Base-by-base conservation (phyloP, 2,888 invertebrate genomes). In the Drymonia ruficornis region DNA sequence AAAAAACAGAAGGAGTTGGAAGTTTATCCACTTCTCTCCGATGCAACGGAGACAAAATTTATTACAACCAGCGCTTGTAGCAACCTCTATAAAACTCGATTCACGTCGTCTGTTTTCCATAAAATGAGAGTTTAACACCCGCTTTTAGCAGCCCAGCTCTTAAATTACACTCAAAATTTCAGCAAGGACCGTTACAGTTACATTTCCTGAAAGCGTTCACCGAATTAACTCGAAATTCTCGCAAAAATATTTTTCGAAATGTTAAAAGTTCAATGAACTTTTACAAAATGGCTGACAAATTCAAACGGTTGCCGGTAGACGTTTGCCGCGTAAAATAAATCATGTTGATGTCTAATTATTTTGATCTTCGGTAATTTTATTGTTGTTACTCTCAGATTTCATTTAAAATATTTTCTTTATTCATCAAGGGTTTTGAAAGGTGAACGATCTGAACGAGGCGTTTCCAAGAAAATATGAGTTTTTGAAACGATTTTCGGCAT, bases 81-180 rank as follows among this genome's bases (percentile, higher is more conserved):
- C 31, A 9, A 31, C 31, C 2, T 3, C 9, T n/a, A n/a, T n/a
- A 8, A 9, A 31, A 31, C 9, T 12, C 12, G 9, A 2, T 11
- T 6, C 12, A 31, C 9, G 9, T 13, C n/a, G n/a, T n/a, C 36
- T 36, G 36, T 1, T n/a, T 36, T 4, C 36, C 3, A 36, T 36
- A 36, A 36, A 36, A 36, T 9, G 4, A n/a, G n/a, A n/a, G n/a
- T n/a, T 36, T 36, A 36, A 12, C n/a, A n/a, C n/a, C 36, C 3
- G n/a, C 31, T 12, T 13, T 36, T 36, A 36, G n/a, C n/a, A 11
- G 4, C 36, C 13, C n/a, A n/a, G n/a, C 36, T 36, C 13, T 36
- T 36, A 36, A 36, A 36, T 36, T n/a, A 36, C 36, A 36, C n/a
- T 36, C n/a, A 36, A 36, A 36, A 36, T 36, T 36, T 36, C 36